Base-by-base conservation (phyloP, 37 sponge, comb jelly and placozoan species). In the Mnemiopsis leidyi region DNA sequence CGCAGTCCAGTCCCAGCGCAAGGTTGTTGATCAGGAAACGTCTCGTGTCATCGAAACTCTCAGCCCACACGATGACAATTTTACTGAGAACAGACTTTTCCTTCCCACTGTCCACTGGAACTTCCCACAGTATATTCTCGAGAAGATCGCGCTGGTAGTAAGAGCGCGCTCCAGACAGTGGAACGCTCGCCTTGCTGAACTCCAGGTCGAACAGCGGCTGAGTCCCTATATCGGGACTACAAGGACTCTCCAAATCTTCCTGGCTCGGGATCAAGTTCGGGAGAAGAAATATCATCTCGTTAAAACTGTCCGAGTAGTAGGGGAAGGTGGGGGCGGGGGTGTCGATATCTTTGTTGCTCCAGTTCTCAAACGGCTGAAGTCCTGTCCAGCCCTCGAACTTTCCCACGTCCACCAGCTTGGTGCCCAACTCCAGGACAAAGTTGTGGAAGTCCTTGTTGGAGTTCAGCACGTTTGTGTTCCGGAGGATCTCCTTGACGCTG, bases 161-260 rank as follows among this genome's bases (percentile, higher is more conserved):
- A 23, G 61, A 23, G 61, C 40, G n/a, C 40, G 24, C 73, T 23
- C 73, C 73, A 69, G 28, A 21, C 3, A 69, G 3, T 3, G 35
- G 82, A n/a, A 85, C 90, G 23, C 90, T 85, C n/a, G 90, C 90
- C 24, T 38, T 18, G n/a, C 90, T 85, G 61, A 85, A 85, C 61
- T 85, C 90, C 36, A 39, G 38, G 29, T 32, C 90, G n/a, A 85
- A 85, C 26, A 85, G 61, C 18, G 79, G 79, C 90, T 85, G 90
- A 13, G 40, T 36, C 61, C 0, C 90, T 39, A 29, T 2, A 35
- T 85, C 90, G 23, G 79, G 79, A 77, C 79, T 77, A 32, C 61
- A n/a, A 3, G 90, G 90, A 21, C 90, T 85, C 29, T 85, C 90
- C 36, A 77, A 3, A 32, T 85, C 90, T 29, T 39, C 90, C 90